Evolutionary conservation across 2,888 invertebrate species (phyloP), one percentile per base, ranked within the genome.

Genomic region (Agonopterix alstromeriana): DNA sequence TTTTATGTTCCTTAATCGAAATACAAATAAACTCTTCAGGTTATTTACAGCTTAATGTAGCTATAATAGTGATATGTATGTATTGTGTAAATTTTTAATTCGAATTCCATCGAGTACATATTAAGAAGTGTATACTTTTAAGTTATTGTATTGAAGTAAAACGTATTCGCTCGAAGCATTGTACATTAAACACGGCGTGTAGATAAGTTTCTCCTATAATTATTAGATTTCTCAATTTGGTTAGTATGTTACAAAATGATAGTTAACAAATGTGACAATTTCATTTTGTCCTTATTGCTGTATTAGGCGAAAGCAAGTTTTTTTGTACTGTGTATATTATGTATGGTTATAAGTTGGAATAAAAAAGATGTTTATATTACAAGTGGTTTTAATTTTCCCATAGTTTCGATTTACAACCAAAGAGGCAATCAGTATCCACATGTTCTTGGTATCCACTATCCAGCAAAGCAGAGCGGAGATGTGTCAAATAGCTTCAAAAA

Each of bases 321-420:
- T 93, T 93, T 94, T 93, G 93, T 94, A 93, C 93, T 93, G 93
- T 94, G 93, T 93, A 93, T 93, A 89, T 88, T 86, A 93, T 93
- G 93, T 93, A 93, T 92, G 92, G 92, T 91, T 92, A 92, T 92
- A 93, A 92, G 87, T 86, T 87, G 87, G 83, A 86, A 87, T 86
- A 87, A 87, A 88, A 84, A 88, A 86, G 85, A 87, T 87, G 87
- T 86, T 87, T 87, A 87, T 87, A 87, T 84, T 82, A 84, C 62
- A 54, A 60, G 68, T 80, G 58, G 65, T 75, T 76, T 77, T 71
- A 58, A 61, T 70, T 73, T 65, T 45, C 53, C 47, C 51, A n/a
- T 38, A 9, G 9, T 27, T 27, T 27, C 5, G 27, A 27, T 27
- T 27, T 5, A 5, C 27, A 5, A 27, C 27, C 27, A 27, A 7